Conservation (phyloP, 2,113 vertebrate species). For the Piaya cayana region DNA sequence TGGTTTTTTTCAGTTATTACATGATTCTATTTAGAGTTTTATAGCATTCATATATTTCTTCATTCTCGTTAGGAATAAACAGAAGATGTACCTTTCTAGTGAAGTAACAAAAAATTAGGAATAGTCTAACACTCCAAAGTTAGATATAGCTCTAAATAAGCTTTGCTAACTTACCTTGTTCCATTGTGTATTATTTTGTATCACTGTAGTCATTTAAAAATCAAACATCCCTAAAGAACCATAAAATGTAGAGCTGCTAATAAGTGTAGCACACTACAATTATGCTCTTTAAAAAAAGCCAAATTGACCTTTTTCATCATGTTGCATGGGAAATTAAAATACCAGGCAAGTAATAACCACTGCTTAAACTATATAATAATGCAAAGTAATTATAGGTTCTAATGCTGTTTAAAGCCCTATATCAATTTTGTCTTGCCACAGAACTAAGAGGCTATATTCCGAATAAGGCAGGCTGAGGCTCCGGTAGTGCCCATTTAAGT, state of each 20-base stretch:
- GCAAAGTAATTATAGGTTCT: conserved; percentile 77
- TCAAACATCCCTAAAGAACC: conserved; percentile 66
- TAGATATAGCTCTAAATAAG: neutral
- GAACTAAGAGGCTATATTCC: conserved; percentile 65
- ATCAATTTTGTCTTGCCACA: conserved; percentile 75
- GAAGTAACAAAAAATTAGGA: neutral
- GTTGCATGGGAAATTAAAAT: conserved; percentile 78
- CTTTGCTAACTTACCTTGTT: conserved; percentile 36
- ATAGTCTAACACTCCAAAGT: neutral
- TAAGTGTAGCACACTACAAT: conserved; percentile 67
- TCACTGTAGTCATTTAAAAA: conserved; percentile 51
- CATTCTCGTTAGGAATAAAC: neutral
- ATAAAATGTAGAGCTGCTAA: conserved; percentile 71
- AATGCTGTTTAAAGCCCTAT: conserved; percentile 76
- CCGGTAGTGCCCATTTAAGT: conserved; percentile 43
- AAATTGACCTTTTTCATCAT: conserved; percentile 76
- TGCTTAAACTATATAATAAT: conserved; percentile 78
- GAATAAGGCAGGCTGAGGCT: conserved; percentile 52
- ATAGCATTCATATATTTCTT: neutral
- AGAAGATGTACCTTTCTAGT: neutral
- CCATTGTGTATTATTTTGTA: conserved; percentile 34
- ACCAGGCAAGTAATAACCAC: conserved; percentile 75
- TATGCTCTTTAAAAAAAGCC: conserved; percentile 65
- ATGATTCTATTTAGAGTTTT: neutral
- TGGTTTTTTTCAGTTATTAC: neutral